Conservation (phyloP, 2,797 vertebrate genomes). For the Argyrosomus regius region DNA sequence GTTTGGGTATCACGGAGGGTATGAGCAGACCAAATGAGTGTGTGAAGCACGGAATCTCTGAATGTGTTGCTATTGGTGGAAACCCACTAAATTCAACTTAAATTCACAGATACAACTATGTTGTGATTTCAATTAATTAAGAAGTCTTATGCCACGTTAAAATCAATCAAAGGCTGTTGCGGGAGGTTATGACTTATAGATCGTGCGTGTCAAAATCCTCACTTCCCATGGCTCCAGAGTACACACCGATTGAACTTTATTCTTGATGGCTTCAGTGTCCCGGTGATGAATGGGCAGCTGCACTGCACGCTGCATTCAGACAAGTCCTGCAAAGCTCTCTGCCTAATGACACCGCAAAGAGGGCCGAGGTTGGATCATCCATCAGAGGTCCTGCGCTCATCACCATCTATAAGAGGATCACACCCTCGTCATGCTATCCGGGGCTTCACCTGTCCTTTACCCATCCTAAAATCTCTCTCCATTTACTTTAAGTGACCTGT, state of each 20-base stretch:
- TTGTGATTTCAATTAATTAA: not conserved
- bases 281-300: constrained; percentile 65
- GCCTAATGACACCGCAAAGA: constrained; percentile 72
- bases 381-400: constrained; percentile 61
- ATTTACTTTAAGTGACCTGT: constrained; percentile 47
- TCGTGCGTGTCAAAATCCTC: constrained; percentile 15
- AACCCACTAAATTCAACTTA: not conserved
- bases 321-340: constrained; percentile 61
- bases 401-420: constrained; percentile 33
- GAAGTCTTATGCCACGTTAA: not conserved
- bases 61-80: constrained; percentile 38
- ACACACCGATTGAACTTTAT: constrained; percentile 20
- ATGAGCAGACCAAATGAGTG: constrained; percentile 16
- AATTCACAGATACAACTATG: not conserved
- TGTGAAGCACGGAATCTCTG: constrained; percentile 34
- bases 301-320: constrained; percentile 56
- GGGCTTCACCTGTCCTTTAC: constrained; percentile 65
- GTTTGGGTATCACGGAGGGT: constrained; percentile 10
- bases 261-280: constrained; percentile 45
- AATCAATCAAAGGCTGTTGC: constrained; percentile 31
- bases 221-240: not conserved
- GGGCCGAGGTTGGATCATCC: constrained; percentile 62
- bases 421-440: constrained; percentile 20
- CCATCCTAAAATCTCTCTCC: constrained; percentile 28
- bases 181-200: constrained; percentile 41